These are phyloP conservation scores for Pollachius pollachius DNA, from an alignment of 2,113 vertebrate genomes.

Conservation along the genomic window DNA sequence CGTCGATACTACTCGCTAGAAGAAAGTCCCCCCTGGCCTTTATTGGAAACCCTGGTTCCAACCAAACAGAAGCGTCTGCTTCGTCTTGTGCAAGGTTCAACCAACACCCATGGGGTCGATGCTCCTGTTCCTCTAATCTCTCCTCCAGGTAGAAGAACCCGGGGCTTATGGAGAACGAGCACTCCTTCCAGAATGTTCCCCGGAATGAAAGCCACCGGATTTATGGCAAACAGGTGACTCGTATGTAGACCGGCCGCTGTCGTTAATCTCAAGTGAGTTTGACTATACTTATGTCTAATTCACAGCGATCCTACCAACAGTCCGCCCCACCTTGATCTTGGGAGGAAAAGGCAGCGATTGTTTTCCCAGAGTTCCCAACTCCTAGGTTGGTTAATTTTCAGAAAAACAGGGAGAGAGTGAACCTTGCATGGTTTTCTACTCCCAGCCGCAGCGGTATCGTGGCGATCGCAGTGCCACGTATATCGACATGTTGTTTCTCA, in stretches of 20 bases:
- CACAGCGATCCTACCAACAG: constrained; percentile 50
- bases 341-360: constrained; percentile 21
- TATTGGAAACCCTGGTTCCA: constrained; percentile 23
- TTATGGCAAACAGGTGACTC: constrained; percentile 67
- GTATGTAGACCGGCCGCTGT: constrained; percentile 32
- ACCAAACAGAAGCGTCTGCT: constrained; percentile 21
- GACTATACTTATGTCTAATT: constrained; percentile 64
- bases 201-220: constrained; percentile 35
- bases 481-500: constrained; percentile 39
- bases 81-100: not conserved
- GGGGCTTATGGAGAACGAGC: constrained; percentile 39
- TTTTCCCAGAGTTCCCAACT: constrained; percentile 31
- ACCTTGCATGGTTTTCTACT: not conserved
- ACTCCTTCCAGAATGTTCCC: constrained; percentile 41
- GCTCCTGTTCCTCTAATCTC: constrained; percentile 15
- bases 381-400: not conserved
- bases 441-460: constrained; percentile 10
- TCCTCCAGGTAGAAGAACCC: constrained; percentile 24
- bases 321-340: constrained; percentile 48
- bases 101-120: constrained; percentile 24
- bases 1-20: not conserved
- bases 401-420: constrained; percentile 17
- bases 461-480: constrained; percentile 18
- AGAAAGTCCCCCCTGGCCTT: constrained; percentile 12
- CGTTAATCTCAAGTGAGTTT: constrained; percentile 47